Base-by-base conservation (phyloP, 1,140 invertebrate genomes). In the Drosophila quadrilineata region DNA sequence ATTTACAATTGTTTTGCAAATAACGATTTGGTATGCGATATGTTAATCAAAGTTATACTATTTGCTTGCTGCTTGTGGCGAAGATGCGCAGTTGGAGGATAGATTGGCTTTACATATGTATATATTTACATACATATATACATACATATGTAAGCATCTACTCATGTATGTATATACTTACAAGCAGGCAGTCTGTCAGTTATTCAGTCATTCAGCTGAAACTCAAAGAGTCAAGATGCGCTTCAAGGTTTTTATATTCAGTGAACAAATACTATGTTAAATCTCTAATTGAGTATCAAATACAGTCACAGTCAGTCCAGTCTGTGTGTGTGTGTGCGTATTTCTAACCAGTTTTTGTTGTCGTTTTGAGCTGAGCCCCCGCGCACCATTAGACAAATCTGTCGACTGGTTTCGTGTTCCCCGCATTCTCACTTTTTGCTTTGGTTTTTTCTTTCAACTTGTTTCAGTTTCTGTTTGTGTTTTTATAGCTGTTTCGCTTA, bases 361-460 rank as follows among this genome's bases (percentile, higher is more conserved):
- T 36, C 64, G 35, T 52, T 38, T 56, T 28, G 35, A 5, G 17
- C 35, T 53, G 24, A 8, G 52, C 35, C 28, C 53, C 56, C 54
- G 36, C 72, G 62, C 59, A 73, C 56, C 68, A 85, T 84, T 85
- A 84, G 79, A 85, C 58, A 80, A 77, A 76, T 65, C 74, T 62
- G 54, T 38, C 65, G 54, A 69, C 77, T 84, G 79, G 74, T 84
- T 84, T 82, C 49, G 41, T n/a, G 53, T 48, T 43, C 38, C 35
- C 45, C 60, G 54, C 71, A 62, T 79, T 74, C 60, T 73, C 57
- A 74, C 69, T 85, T 84, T 72, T 57, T 48, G 22, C n/a, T n/a
- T 31, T 52, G 19, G 43, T 56, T 26, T 50, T 60, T 8, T 21
- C 28, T 36, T 26, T 36, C 45, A 16, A 28, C n/a, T 6, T 49